Evolutionary conservation across 2,113 vertebrate species (phyloP), one percentile per base, ranked within the genome.

Genomic region (Archocentrus centrarchus): DNA sequence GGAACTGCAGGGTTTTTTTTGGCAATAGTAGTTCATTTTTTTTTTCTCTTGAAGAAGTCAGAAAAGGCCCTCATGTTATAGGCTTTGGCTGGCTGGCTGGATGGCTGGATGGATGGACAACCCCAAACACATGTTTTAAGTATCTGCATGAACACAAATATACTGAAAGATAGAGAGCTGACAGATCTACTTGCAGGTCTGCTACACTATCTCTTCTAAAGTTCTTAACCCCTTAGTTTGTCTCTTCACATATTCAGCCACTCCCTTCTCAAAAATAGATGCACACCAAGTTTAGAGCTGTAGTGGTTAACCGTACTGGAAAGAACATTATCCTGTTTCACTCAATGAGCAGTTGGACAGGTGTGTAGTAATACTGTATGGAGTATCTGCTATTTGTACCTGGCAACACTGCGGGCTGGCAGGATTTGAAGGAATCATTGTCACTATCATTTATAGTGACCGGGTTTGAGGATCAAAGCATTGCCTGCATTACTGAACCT

Each of bases 251-350:
- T 81, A 27, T 24, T 75, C 37, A 0, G 13, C 50, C 86, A 57
- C 35, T 84, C 87, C 63, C 57, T 57, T 15, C 18, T 68, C 80
- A 81, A 89, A 94, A 93, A 94, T 94, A 93, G 90, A 90, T 66
- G 24, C 53, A 66, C 41, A 85, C 90, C 81, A 91, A 86, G 80
- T 91, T 91, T 91, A 89, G 92, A 53, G 22, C 15, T 76, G 70
- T 44, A 76, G 75, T 24, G 60, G 60, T 64, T 57, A 83, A 17
- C 39, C 58, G 44, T 57, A 27, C 64, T 14, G 17, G 55, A 68
- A 61, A 78, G 27, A 41, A 68, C 55, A 77, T 86, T 81, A 78
- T 90, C 92, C 59, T 75, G 78, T 89, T 91, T 91, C 77, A 89
- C 81, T 90, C 83, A 83, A 15, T 70, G 89, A 84, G 82, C 86